Conservation (phyloP, 2,797 vertebrate species). For the Halcyon chelicuti region DNA sequence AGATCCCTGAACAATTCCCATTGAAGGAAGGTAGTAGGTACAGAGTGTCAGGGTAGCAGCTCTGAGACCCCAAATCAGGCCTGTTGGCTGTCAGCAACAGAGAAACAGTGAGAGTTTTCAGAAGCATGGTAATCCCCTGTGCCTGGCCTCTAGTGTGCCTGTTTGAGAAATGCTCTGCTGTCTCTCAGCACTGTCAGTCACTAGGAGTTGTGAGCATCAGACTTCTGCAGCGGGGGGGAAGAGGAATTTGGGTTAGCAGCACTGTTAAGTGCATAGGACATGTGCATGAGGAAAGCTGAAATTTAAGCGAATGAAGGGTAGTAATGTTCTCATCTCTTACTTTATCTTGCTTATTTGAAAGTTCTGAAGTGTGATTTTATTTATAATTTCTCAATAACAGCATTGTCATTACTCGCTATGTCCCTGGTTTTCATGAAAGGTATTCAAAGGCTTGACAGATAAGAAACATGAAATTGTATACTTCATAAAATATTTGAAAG, state of each 20-base stretch:
- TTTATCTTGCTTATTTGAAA: not conserved
- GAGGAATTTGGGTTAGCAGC: not conserved
- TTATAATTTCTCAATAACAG: not conserved
- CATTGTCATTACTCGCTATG: not conserved
- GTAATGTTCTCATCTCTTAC: not conserved
- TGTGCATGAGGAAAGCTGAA: not conserved
- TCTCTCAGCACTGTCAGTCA: no score
- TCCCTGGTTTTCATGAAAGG: not conserved
- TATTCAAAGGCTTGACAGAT: not conserved
- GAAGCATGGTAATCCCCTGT: not conserved
- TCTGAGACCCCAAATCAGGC: not conserved
- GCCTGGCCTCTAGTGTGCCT: not conserved
- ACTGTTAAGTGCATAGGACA: not conserved
- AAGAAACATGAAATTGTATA: not conserved
- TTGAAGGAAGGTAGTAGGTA: not conserved
- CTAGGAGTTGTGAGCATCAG: not conserved
- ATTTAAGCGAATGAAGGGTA: not conserved
- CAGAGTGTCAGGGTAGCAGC: not conserved
- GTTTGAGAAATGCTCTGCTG: not conserved
- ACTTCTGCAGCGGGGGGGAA: not conserved
- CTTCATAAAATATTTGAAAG: not conserved
- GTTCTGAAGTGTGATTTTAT: not conserved
- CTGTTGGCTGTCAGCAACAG: not conserved
- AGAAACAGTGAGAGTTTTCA: not conserved
- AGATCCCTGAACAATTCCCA: not conserved